A percentile compares a stretch with the other conserved stretches of the same genome.
Evolutionary conservation across 2,888 invertebrate species (phyloP).

Genomic region (Enchytraeus crypticus): DNA sequence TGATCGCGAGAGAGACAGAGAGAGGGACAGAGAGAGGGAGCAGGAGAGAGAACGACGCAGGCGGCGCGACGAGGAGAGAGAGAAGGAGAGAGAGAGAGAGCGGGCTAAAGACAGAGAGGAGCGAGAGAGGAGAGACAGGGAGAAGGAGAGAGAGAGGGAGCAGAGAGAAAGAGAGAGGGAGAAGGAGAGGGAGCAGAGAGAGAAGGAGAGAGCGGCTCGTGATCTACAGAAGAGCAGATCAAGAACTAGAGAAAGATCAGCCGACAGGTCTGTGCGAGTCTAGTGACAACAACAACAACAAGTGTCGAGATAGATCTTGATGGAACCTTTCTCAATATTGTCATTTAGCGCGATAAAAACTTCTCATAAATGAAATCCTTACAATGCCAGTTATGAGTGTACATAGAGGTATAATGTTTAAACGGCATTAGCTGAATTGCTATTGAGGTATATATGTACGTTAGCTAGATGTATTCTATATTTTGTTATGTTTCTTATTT

Average conservation of each 20-base stretch:
- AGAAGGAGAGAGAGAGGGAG: constrained; percentile 2
- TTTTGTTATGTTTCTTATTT: too few species aligned
- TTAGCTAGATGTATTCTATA: too few species aligned
- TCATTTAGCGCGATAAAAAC: too few species aligned
- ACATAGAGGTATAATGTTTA: too few species aligned
- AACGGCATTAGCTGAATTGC: too few species aligned
- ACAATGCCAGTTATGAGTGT: too few species aligned
- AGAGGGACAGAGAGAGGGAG: constrained; percentile 15
- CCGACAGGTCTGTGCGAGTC: background rate
- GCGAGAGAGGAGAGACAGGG: constrained; percentile 28
- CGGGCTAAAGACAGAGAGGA: constrained; percentile 25
- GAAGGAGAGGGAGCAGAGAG: constrained; percentile 40
- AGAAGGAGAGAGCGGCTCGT: constrained; percentile 42
- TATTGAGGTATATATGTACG: too few species aligned
- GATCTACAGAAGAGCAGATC: constrained; percentile 26
- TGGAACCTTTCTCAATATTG: too few species aligned
- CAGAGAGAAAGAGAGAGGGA: constrained; percentile 13
- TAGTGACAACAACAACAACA: too few species aligned
- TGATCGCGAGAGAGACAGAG: constrained; percentile 28
- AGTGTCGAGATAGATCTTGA: too few species aligned
- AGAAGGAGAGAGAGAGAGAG: constrained; percentile 11
- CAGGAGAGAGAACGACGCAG: constrained; percentile 34
- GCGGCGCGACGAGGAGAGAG: constrained; percentile 6
- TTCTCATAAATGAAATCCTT: too few species aligned
- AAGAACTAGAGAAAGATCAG: constrained; percentile 13